These are phyloP conservation scores for Ammodramus savannarum DNA, from an alignment of 2,113 vertebrate genomes.

Conservation along the genomic window DNA sequence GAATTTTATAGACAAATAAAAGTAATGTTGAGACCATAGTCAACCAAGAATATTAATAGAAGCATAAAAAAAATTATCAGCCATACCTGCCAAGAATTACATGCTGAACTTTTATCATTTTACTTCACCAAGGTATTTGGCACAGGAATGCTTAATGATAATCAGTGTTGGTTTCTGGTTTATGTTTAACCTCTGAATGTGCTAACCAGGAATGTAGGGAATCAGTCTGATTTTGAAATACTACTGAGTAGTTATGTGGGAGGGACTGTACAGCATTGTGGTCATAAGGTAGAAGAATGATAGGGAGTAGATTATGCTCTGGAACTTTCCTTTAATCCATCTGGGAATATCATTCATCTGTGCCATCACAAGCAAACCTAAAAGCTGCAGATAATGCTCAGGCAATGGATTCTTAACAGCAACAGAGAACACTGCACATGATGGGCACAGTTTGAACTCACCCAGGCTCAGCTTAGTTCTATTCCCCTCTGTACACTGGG, in stretches of 20 bases:
- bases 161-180: conserved; percentile 57
- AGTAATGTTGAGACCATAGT: not conserved
- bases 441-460: not conserved
- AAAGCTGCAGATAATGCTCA: not conserved
- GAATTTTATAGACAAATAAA: not conserved
- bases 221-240: conserved; percentile 30
- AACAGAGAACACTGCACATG: not conserved
- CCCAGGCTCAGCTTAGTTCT: not conserved
- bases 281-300: not conserved
- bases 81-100: conserved; percentile 25
- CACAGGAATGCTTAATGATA: conserved; percentile 46
- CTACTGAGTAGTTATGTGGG: conserved; percentile 10
- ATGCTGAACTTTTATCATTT: conserved; percentile 35
- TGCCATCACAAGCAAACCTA: not conserved
- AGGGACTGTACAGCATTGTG: not conserved
- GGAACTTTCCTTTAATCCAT: not conserved
- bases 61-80: not conserved
- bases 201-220: conserved; percentile 35
- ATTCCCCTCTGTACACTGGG: not conserved
- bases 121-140: conserved; percentile 34
- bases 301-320: not conserved
- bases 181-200: conserved; percentile 62
- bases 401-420: not conserved
- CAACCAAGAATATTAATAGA: not conserved
- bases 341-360: not conserved